These are phyloP conservation scores for Drosophila siamana DNA, from an alignment of 2,888 invertebrate genomes.

Conservation along the genomic window DNA sequence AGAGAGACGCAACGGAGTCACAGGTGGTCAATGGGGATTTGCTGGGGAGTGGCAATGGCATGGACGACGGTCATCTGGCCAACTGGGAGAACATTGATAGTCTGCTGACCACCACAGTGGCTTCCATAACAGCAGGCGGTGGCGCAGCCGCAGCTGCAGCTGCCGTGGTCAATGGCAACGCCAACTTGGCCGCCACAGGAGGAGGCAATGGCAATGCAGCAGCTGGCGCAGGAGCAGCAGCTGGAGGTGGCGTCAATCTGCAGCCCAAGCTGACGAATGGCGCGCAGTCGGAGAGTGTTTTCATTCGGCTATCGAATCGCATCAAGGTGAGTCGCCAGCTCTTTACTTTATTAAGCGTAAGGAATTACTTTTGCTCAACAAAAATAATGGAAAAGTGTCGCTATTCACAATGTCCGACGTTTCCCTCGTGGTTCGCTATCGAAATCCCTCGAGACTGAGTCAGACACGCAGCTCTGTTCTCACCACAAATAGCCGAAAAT, in stretches of 20 bases:
- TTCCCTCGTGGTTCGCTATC: background rate
- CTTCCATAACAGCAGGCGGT: slow-evolving; percentile 63
- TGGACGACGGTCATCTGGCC: slow-evolving; percentile 57
- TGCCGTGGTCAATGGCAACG: slow-evolving; percentile 71
- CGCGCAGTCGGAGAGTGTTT: slow-evolving; percentile 96
- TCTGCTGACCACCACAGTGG: slow-evolving; percentile 77
- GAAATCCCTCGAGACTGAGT: too few relatives aligned
- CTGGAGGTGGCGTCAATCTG: slow-evolving; percentile 50
- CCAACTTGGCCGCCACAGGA: slow-evolving; percentile 28
- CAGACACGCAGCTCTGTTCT: too few relatives aligned
- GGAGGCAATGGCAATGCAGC: slow-evolving; percentile 29
- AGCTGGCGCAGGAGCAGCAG: slow-evolving; percentile 16
- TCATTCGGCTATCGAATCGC: slow-evolving; percentile 96
- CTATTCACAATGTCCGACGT: background rate
- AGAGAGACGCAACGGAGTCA: slow-evolving; percentile 18
- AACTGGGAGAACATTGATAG: slow-evolving; percentile 84
- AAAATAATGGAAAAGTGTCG: too few relatives aligned
- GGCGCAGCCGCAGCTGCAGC: slow-evolving; percentile 61
- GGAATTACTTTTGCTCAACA: too few relatives aligned
- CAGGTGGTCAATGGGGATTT: slow-evolving; percentile 32
- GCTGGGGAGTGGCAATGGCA: slow-evolving; percentile 47
- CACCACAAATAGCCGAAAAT: background rate
- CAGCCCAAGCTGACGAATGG: slow-evolving; percentile 82
- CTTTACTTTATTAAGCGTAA: background rate
- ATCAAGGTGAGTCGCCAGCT: slow-evolving; percentile 90